Evolutionary conservation across 2,113 vertebrate species (phyloP).

Genomic region (Nerophis ophidion): DNA sequence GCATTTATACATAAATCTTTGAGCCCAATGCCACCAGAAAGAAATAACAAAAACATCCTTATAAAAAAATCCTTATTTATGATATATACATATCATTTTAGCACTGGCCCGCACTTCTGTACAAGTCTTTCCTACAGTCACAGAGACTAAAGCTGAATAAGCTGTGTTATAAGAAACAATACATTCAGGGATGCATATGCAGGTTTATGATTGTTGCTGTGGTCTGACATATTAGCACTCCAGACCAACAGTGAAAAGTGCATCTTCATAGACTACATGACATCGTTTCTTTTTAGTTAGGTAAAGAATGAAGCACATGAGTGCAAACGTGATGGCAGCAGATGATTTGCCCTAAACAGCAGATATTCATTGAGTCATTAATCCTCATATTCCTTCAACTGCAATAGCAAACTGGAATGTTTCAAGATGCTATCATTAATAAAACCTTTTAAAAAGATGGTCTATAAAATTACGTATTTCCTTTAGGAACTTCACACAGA

Average conservation of each 20-base stretch:
- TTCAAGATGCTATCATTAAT: conserved; percentile 1
- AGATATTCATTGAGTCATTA: background rate
- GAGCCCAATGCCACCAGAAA: background rate
- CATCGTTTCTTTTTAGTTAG: background rate
- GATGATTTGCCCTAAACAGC: background rate
- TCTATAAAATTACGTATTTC: background rate
- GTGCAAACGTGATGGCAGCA: background rate
- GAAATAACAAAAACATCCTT: background rate
- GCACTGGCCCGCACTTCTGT: background rate
- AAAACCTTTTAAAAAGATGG: background rate
- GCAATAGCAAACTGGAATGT: background rate
- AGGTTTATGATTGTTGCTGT: no score
- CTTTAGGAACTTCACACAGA: background rate
- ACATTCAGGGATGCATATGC: no score
- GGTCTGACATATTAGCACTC: background rate
- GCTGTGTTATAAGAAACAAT: no score
- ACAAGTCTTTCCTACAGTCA: background rate
- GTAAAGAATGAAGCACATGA: background rate
- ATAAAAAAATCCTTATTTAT: background rate
- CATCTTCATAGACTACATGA: conserved; percentile 1
- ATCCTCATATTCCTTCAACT: background rate
- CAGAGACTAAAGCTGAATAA: no score
- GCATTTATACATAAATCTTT: conserved; percentile 33
- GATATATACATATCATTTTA: background rate
- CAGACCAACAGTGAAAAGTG: background rate